Percentiles rank a stretch among this genome's conserved stretches.
Evolutionary conservation across 2,113 vertebrate genomes (phyloP).

Genomic region (Sceloporus undulatus): DNA sequence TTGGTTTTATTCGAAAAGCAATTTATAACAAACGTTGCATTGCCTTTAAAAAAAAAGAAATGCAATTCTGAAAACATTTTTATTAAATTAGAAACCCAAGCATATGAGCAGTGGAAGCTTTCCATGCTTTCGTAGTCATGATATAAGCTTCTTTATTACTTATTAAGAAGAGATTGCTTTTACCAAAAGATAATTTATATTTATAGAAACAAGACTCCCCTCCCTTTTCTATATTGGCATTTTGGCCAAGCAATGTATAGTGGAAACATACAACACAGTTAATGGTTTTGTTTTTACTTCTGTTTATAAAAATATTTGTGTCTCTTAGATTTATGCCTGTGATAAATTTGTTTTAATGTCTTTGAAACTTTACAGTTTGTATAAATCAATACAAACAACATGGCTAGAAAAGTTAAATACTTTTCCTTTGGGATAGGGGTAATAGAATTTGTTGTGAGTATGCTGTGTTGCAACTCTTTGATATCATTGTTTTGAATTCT

Average conservation of each 20-base stretch:
- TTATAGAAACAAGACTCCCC: slow-evolving; percentile 2
- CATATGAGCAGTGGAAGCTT: not conserved
- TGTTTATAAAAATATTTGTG: slow-evolving; percentile 1
- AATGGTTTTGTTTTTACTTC: slow-evolving; percentile 22
- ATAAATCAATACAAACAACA: slow-evolving; percentile 22
- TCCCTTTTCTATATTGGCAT: slow-evolving; percentile 28
- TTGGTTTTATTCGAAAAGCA: not conserved
- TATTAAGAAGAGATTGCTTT: slow-evolving; percentile 28
- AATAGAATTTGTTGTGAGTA: not conserved
- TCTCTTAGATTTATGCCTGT: slow-evolving; percentile 14
- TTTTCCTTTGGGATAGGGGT: not conserved
- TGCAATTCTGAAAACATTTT: slow-evolving; percentile 34
- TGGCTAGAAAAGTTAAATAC: not conserved
- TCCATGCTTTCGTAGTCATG: slow-evolving; percentile 11
- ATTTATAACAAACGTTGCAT: slow-evolving; percentile 4
- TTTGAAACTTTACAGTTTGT: slow-evolving; percentile 18
- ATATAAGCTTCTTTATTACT: not conserved
- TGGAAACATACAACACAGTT: slow-evolving; percentile 15
- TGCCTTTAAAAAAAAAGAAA: slow-evolving; percentile 5
- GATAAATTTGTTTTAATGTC: slow-evolving; percentile 9
- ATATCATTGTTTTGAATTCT: not conserved
- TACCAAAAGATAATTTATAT: slow-evolving; percentile 27
- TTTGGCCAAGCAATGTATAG: slow-evolving; percentile 19
- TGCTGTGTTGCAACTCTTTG: not conserved
- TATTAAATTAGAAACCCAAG: slow-evolving; percentile 1